A percentile compares a stretch with the other conserved stretches of the same genome.
phyloP scores from a whole-genome alignment of 2,888 invertebrate species.

The Fragum whitleyi region DNA sequence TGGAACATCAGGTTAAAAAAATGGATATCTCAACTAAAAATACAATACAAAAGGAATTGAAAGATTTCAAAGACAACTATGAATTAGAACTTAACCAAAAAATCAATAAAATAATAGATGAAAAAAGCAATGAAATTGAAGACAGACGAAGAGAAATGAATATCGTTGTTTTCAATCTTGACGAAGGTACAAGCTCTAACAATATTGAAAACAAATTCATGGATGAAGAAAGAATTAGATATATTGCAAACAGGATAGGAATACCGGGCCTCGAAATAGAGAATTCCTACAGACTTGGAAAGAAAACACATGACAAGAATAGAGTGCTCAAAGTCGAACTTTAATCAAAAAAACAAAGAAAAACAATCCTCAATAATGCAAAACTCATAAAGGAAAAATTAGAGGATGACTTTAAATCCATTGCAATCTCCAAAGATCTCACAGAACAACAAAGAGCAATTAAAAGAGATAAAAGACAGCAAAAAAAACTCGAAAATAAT shows the following conservation, averaged over 20 bases:
- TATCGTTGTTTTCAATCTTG: background rate
- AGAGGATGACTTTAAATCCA: background rate
- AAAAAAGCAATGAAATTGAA: background rate
- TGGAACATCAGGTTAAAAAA: background rate
- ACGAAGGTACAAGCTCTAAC: background rate
- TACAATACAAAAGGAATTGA: background rate
- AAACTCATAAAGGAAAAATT: background rate
- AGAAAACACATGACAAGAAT: background rate
- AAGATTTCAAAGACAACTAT: background rate
- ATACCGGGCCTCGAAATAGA: background rate
- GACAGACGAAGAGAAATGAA: background rate
- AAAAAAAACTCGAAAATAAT: background rate
- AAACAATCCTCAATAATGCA: background rate
- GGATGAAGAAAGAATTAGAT: background rate
- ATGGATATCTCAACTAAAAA: background rate
- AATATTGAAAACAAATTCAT: background rate
- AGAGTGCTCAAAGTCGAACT: background rate
- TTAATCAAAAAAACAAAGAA: background rate
- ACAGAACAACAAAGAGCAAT: background rate
- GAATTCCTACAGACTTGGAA: background rate
- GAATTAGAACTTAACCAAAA: background rate
- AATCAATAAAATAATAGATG: background rate
- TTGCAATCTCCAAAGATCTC: background rate
- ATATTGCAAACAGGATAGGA: background rate
- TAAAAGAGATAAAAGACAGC: background rate